Base-by-base conservation (phyloP, 2,113 vertebrate genomes). In the Platycercus adscitus region DNA sequence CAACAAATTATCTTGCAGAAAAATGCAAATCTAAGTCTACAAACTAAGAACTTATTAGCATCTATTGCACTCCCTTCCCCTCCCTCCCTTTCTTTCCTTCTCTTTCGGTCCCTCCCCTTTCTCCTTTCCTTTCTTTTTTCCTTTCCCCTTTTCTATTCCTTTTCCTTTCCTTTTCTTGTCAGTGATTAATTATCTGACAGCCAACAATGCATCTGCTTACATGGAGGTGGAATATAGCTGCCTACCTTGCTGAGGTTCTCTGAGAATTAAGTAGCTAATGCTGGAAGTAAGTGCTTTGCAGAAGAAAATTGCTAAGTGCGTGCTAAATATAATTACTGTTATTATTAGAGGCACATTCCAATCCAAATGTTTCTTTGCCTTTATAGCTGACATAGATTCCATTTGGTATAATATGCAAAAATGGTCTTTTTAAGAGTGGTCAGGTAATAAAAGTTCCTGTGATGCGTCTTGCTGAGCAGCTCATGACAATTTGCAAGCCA, bases 251-350 rank as follows among this genome's bases (percentile, higher is more conserved):
- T 88, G 60, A 86, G 17, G 39, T 81, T 88, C 72, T 88, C n/a
- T 83, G 58, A 95, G 55, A 93, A 88, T 86, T 81, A 89, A 68
- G 29, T 68, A 76, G 64, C 47, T 91, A 94, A 81, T 68, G 60
- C 47, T 84, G 76, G 20, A 93, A 60, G 53, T 81, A 90, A 96
- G 86, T 81, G 72, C 47, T 91, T 90, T 90, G n/a, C 18, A 84
- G 86, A 78, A 61, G 47, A 92, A 96, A 96, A 97, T 91, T 95
- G 55, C 56, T 65, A 93, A 70, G 71, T 72, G 75, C 81, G 70
- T 82, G 60, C 60, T 81, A 93, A 90, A 83, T 88, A 88, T 91
- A 92, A 96, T 95, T 92, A 82, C 83, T 71, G 15, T 90, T 94
- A 91, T 82, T 86, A 75, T 92, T 94, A 86, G 13, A 91, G 24